A percentile compares a stretch with the other conserved stretches of the same genome.
Evolutionary conservation across 2,797 vertebrate genomes (phyloP).

Genomic region (Acestrorhynchus altus): DNA sequence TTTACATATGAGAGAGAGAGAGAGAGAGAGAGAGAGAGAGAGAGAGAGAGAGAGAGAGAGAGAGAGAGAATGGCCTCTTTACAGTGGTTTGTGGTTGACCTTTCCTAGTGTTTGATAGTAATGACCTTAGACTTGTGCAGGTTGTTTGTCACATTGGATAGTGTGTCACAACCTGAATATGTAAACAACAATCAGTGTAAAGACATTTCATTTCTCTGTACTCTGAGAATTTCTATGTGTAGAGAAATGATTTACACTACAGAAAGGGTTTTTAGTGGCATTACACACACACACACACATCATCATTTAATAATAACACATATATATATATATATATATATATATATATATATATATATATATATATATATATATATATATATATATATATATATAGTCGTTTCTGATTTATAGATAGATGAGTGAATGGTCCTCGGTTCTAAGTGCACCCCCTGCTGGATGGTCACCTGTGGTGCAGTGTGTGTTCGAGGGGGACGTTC

Average conservation of each 20-base stretch:
- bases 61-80: background rate
- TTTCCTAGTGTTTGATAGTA: constrained; percentile 5
- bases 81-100: constrained; percentile 20
- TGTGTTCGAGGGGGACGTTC: background rate
- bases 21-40: background rate
- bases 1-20: background rate
- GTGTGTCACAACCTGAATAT: background rate
- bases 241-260: no score
- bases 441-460: constrained; percentile 42
- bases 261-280: no score
- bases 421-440: background rate
- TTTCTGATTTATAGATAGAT: background rate
- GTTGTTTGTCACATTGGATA: background rate
- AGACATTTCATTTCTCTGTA: no score
- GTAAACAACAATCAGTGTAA: no score
- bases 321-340: no score
- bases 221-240: no score
- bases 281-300: no score
- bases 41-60: background rate
- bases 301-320: no score
- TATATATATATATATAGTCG: background rate
- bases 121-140: background rate
- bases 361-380: no score
- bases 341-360: no score
- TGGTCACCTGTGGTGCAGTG: background rate